Conservation (phyloP, 2,113 vertebrate species). For the Protobothrops flavoviridis region DNA sequence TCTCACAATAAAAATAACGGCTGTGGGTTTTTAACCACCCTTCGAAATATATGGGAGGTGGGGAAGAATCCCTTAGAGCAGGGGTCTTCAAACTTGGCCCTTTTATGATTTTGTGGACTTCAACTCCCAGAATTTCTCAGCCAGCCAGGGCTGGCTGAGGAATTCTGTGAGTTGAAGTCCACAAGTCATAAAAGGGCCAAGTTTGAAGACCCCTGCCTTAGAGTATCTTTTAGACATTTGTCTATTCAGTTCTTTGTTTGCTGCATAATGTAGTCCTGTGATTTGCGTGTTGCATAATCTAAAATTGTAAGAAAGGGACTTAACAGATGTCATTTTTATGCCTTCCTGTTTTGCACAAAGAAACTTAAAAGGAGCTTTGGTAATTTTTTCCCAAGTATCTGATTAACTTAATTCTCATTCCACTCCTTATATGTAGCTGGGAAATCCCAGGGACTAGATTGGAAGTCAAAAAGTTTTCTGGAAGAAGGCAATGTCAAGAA, state of each 20-base stretch:
- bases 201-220: no score
- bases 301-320: constrained; percentile 64
- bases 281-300: constrained; percentile 64
- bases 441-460: background rate
- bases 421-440: constrained; percentile 53
- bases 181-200: no score
- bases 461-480: background rate
- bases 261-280: constrained; percentile 55
- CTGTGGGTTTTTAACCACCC: constrained; percentile 40
- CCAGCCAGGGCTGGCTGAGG: no score
- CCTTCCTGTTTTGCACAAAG: constrained; percentile 77
- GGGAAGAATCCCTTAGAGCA: no score
- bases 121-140: no score
- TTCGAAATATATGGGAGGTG: constrained; percentile 35
- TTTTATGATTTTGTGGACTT: no score
- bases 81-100: no score
- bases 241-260: constrained; percentile 53
- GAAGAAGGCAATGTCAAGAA: background rate
- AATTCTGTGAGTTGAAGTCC: no score
- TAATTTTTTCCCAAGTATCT: constrained; percentile 58
- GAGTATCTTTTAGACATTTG: background rate
- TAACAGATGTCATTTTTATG: constrained; percentile 72
- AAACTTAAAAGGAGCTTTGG: constrained; percentile 30
- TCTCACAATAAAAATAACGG: constrained; percentile 12
- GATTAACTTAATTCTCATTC: constrained; percentile 37